Evolutionary conservation across 2,888 invertebrate genomes (phyloP).

Genomic region (Mesorhabditis sp.): DNA sequence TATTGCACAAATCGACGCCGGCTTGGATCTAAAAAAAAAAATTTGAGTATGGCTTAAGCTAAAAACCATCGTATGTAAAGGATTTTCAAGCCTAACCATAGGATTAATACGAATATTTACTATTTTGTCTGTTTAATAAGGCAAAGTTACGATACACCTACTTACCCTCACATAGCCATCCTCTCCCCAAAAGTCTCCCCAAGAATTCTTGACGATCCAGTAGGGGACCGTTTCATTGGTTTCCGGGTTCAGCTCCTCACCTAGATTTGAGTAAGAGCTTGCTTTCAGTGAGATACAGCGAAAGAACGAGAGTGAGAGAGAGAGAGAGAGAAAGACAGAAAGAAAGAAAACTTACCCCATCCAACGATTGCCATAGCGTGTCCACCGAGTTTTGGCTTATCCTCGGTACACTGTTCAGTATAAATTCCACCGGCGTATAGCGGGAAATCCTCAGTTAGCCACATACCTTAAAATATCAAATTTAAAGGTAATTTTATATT

Average conservation of each 20-base stretch:
- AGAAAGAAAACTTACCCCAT: neutral
- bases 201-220: neutral
- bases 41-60: too few species aligned
- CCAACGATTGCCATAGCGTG: conserved; percentile 3
- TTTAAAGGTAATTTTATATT: too few species aligned
- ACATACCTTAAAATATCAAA: neutral
- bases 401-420: neutral
- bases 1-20: neutral
- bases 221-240: neutral
- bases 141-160: too few species aligned
- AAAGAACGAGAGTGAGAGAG: too few species aligned
- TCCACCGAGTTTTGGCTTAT: neutral
- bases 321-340: too few species aligned
- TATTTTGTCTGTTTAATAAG: too few species aligned
- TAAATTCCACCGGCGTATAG: neutral
- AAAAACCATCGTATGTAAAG: too few species aligned
- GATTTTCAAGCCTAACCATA: too few species aligned
- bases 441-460: conserved; percentile 4
- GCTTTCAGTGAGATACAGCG: neutral
- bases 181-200: neutral
- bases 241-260: neutral
- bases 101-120: too few species aligned
- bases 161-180: neutral
- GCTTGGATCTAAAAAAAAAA: neutral
- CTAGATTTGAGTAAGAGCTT: neutral